These are phyloP conservation scores for Lacerta bilineata DNA, from an alignment of 2,797 vertebrate species.

Conservation along the genomic window DNA sequence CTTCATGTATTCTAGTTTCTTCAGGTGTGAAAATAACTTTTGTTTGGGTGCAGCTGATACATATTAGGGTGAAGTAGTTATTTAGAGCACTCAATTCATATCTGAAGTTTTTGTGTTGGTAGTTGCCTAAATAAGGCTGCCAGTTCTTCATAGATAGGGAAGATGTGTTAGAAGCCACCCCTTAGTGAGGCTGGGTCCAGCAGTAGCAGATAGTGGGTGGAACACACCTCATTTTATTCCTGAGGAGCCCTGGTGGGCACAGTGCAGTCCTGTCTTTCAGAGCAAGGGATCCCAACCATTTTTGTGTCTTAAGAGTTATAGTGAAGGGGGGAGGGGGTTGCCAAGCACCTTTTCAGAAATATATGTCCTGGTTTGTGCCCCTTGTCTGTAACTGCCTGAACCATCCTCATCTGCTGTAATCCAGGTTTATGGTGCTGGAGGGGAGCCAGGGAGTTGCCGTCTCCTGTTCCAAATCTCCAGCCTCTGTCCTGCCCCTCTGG, in stretches of 20 bases:
- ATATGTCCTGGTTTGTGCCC: background rate
- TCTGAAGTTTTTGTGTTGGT: background rate
- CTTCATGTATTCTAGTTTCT: rapidly evolving
- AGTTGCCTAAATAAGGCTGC: background rate
- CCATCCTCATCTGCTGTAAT: background rate
- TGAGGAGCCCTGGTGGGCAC: background rate
- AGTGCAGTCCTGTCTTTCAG: background rate
- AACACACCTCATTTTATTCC: background rate
- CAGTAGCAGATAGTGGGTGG: background rate
- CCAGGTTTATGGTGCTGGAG: background rate
- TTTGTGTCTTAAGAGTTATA: background rate
- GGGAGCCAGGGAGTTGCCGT: background rate
- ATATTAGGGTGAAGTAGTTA: background rate
- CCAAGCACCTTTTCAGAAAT: background rate
- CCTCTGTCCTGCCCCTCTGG: background rate
- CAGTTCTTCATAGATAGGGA: background rate
- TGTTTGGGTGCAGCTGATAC: rapidly evolving
- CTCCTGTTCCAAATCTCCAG: background rate
- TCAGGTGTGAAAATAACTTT: too few species aligned
- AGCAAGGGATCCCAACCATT: background rate
- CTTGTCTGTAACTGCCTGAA: background rate
- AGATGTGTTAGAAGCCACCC: background rate
- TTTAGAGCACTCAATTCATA: background rate
- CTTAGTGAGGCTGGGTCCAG: background rate
- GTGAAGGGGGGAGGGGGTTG: background rate